These are phyloP conservation scores for Mustela lutreola DNA, from an alignment of 2,113 vertebrate genomes.

Conservation along the genomic window DNA sequence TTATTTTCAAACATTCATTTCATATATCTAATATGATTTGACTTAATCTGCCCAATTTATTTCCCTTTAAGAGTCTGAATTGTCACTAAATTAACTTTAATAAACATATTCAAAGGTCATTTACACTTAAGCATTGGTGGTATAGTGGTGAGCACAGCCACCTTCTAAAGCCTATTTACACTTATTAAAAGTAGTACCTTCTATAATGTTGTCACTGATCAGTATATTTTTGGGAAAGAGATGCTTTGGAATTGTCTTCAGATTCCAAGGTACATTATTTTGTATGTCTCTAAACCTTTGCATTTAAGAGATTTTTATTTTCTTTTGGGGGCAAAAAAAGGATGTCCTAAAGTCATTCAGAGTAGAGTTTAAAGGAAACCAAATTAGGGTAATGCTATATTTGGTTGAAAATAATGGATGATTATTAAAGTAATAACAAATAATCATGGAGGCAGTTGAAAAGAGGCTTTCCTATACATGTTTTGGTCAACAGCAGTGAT, in stretches of 20 bases:
- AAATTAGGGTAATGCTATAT: conserved; percentile 18
- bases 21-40: background rate
- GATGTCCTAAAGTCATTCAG: background rate
- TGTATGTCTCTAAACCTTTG: conserved; percentile 21
- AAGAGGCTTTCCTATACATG: conserved; percentile 15
- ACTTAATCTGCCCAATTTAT: conserved; percentile 33
- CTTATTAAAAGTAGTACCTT: conserved; percentile 19
- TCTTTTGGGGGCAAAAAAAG: background rate
- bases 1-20: conserved; percentile 35
- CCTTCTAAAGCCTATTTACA: background rate
- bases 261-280: background rate
- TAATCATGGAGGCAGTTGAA: background rate
- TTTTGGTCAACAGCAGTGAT: background rate
- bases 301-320: conserved; percentile 52
- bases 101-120: background rate
- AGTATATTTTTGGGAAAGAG: background rate
- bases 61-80: conserved; percentile 37
- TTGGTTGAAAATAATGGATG: conserved; percentile 47
- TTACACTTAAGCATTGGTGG: background rate
- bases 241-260: conserved; percentile 26
- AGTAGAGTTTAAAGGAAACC: conserved; percentile 47
- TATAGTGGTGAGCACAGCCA: too few species aligned
- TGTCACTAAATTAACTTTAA: conserved; percentile 39
- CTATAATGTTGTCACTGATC: background rate
- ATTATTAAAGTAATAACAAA: conserved; percentile 51